These are phyloP conservation scores for Acestrorhynchus altus DNA, from an alignment of 2,797 vertebrate genomes.

Conservation along the genomic window DNA sequence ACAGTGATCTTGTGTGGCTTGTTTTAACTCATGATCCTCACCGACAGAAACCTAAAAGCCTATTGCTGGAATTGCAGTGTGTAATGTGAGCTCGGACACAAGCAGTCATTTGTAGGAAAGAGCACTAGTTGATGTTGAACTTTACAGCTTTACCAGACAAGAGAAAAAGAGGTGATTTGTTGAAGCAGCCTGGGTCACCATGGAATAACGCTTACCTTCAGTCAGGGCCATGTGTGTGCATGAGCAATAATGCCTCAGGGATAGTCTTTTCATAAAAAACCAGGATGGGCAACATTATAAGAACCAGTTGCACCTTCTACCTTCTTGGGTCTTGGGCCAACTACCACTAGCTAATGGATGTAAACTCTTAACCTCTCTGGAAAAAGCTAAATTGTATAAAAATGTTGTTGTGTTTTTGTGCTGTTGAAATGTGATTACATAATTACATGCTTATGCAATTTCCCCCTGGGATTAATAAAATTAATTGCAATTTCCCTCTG, in stretches of 20 bases:
- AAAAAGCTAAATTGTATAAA: background rate
- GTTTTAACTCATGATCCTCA: background rate
- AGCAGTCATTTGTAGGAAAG: background rate
- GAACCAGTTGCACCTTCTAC: slow-evolving; percentile 34
- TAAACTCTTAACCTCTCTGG: background rate
- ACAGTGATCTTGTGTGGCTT: background rate
- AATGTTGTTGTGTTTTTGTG: too few relatives aligned
- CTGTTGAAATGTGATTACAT: too few relatives aligned
- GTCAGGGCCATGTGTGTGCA: slow-evolving; percentile 6
- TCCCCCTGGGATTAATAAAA: too few relatives aligned
- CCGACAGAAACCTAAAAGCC: background rate
- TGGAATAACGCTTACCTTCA: background rate
- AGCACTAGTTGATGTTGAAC: background rate
- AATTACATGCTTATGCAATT: too few relatives aligned
- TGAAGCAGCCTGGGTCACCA: background rate
- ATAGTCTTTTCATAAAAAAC: slow-evolving; percentile 26
- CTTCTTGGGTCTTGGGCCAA: slow-evolving; percentile 21
- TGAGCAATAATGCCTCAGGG: slow-evolving; percentile 19
- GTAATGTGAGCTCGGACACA: background rate
- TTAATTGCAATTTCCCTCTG: too few relatives aligned
- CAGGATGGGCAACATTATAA: slow-evolving; percentile 24
- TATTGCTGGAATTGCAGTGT: background rate
- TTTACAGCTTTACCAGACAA: too few relatives aligned
- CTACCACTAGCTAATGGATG: background rate
- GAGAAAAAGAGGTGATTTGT: background rate